These are phyloP conservation scores for Sorex fumeus DNA, from an alignment of 2,113 vertebrate species.

Conservation along the genomic window DNA sequence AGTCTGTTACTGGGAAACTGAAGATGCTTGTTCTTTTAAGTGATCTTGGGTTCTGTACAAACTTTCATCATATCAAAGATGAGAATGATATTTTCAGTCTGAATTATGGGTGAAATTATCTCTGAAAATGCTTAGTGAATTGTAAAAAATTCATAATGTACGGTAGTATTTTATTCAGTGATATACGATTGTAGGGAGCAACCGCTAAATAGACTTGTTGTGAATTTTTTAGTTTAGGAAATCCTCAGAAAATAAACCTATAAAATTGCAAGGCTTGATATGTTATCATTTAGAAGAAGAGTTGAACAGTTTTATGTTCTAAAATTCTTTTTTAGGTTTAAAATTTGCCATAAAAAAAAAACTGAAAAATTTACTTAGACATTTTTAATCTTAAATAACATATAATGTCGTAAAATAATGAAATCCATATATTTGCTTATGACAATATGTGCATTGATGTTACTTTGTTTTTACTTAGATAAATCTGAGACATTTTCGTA, in stretches of 20 bases:
- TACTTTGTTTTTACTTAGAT: slow-evolving; percentile 87
- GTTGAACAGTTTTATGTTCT: not conserved
- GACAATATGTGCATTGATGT: not conserved
- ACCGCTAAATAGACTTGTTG: not conserved
- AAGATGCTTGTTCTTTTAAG: slow-evolving; percentile 10
- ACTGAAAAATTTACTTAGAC: slow-evolving; percentile 16
- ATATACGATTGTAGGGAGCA: not conserved
- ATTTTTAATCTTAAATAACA: slow-evolving; percentile 15
- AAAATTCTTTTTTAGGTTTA: slow-evolving; percentile 39
- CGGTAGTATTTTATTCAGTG: not conserved
- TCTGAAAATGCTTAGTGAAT: slow-evolving; percentile 33
- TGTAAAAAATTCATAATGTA: not conserved
- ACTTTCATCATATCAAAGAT: slow-evolving; percentile 37
- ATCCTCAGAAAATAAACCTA: slow-evolving; percentile 48
- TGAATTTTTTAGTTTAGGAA: not conserved
- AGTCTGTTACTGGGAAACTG: not conserved
- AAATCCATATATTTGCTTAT: not conserved
- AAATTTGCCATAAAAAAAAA: slow-evolving; percentile 26
- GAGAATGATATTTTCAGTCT: slow-evolving; percentile 4
- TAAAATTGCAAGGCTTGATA: not conserved
- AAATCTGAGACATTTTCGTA: slow-evolving; percentile 91
- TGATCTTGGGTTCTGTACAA: not conserved
- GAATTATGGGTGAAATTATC: not conserved
- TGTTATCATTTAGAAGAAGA: not conserved
- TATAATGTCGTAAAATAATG: not conserved